Evolutionary conservation across 2,797 vertebrate genomes (phyloP).

Genomic region (Dendrocincla tyrannina): DNA sequence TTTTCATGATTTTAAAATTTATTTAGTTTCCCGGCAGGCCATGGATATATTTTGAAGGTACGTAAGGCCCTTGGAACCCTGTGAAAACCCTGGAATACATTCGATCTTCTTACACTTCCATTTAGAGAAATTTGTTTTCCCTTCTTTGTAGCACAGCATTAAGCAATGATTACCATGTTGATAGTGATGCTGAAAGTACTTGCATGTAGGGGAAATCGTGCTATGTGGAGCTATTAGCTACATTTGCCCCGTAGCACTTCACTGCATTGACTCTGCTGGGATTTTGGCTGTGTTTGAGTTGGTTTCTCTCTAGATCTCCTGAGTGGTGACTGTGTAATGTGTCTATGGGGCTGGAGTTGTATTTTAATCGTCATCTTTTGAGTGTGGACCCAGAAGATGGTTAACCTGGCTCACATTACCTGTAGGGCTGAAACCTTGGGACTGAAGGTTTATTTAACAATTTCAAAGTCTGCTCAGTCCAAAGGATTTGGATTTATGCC

Average conservation of each 20-base stretch:
- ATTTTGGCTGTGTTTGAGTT: constrained; percentile 14
- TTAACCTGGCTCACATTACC: background rate
- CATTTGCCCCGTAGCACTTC: constrained; percentile 44
- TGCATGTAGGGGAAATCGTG: background rate
- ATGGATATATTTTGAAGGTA: background rate
- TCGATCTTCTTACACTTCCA: background rate
- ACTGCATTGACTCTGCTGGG: constrained; percentile 36
- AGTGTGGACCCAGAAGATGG: background rate
- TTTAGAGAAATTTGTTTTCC: constrained; percentile 12
- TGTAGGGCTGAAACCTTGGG: background rate
- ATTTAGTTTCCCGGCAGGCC: background rate
- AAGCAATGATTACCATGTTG: constrained; percentile 47
- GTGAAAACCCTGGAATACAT: background rate
- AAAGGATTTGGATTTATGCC: constrained; percentile 11
- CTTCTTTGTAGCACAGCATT: background rate
- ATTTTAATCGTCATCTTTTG: background rate
- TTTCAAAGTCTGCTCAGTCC: background rate
- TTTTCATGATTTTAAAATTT: background rate
- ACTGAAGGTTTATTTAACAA: background rate
- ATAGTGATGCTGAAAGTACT: background rate
- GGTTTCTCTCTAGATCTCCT: constrained; percentile 29
- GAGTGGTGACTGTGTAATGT: background rate
- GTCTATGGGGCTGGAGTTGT: background rate
- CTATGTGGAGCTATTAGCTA: constrained; percentile 42
- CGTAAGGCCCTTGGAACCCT: background rate